phyloP scores from a whole-genome alignment of 2,113 vertebrate species.

The mouse (Mus musculus) region DNA sequence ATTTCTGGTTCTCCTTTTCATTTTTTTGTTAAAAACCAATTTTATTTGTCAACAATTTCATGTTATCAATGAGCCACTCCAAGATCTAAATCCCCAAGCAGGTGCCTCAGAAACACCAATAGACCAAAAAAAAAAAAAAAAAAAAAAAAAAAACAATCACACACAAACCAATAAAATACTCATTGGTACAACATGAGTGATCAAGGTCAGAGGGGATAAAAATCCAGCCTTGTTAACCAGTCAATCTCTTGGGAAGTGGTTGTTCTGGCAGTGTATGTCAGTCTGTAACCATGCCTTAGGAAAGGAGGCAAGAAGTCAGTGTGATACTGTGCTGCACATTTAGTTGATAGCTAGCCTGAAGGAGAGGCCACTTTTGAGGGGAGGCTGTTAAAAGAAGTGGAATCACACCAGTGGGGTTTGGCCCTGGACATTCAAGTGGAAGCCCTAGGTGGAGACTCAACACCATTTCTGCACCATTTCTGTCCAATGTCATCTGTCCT shows the following conservation, averaged over 20 bases:
- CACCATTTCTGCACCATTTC: background rate
- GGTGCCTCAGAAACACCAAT: background rate
- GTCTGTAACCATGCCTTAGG: background rate
- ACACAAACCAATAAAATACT: background rate
- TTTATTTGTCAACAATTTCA: background rate
- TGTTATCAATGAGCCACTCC: background rate
- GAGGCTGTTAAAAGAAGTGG: background rate
- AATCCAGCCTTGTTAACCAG: background rate
- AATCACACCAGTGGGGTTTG: background rate
- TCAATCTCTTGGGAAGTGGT: background rate
- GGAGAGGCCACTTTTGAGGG: background rate
- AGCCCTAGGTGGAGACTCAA: background rate
- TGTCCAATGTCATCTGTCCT: too few relatives aligned
- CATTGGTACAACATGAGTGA: background rate
- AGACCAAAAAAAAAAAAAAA: background rate
- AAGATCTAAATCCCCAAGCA: background rate
- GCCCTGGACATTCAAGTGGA: background rate
- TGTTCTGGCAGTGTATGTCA: background rate
- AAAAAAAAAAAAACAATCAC: too few relatives aligned
- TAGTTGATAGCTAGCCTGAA: background rate
- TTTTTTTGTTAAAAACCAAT: background rate
- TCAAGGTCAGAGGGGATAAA: background rate
- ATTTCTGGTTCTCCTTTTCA: too few relatives aligned
- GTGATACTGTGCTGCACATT: background rate
- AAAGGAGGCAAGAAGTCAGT: background rate